Conservation (phyloP, 2,888 invertebrate genomes). For the Xestia sexstrigata region DNA sequence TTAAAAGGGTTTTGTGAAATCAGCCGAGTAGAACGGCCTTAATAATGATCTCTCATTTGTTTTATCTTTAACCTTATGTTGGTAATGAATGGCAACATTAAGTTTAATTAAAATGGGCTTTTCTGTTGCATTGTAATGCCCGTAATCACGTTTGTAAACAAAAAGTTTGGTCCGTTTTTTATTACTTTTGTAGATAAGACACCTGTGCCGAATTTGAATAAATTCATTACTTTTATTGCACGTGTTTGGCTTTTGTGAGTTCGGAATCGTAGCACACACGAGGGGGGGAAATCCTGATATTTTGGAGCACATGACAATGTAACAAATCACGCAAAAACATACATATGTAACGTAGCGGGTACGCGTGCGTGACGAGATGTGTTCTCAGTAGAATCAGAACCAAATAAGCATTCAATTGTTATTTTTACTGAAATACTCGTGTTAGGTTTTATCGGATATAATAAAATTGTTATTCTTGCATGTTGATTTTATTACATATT, state of each 20-base stretch:
- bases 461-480: constrained; percentile 53
- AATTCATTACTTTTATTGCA: constrained; percentile 41
- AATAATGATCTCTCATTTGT: constrained; percentile 76
- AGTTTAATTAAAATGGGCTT: constrained; percentile 77
- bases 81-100: constrained; percentile 76
- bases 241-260: not conserved
- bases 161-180: constrained; percentile 29
- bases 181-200: constrained; percentile 29
- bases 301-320: constrained; percentile 31
- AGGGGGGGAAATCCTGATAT: constrained; percentile 9
- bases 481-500: constrained; percentile 55
- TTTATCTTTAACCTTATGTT: constrained; percentile 75
- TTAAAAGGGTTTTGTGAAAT: constrained; percentile 70
- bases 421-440: constrained; percentile 43
- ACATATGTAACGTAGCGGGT: constrained; percentile 38
- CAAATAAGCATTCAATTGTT: constrained; percentile 59
- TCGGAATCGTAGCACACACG: not conserved
- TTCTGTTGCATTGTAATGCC: constrained; percentile 58
- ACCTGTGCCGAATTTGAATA: constrained; percentile 30
- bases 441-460: constrained; percentile 59
- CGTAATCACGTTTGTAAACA: constrained; percentile 55
- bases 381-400: constrained; percentile 45
- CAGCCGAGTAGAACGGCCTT: constrained; percentile 69
- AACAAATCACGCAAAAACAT: constrained; percentile 63
- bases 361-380: constrained; percentile 43